Base-by-base conservation (phyloP, 2,797 vertebrate genomes). In the Aplochiton taeniatus region DNA sequence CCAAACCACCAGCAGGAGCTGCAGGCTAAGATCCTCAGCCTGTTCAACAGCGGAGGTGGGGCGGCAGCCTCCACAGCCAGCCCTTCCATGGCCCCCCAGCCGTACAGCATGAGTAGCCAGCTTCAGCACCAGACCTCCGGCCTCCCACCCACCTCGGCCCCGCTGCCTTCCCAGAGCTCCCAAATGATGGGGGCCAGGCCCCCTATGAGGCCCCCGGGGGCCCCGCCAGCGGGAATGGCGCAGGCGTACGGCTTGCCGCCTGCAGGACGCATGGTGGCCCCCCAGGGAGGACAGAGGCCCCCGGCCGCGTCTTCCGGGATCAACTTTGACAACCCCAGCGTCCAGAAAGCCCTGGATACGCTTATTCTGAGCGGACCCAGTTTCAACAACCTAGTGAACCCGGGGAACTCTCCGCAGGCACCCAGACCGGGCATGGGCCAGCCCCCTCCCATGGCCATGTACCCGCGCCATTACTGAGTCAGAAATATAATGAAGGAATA, bases 261-360 rank as follows among this genome's bases (percentile, higher is more conserved):
- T 12, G 82, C 84, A 0, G 84, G 85, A 62, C 93, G 92, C 19
- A 84, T 94, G 78, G 85, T 91, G 4, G 85, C 85, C 0, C 79
- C 92, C 3, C 76, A 88, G 5, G 81, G 85, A 0, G 76, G 77
- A 65, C 92, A 90, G 44, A 93, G 96, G 85, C 88, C 91, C 0
- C 88, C 92, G 0, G 77, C 80, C 20, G 79, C 92, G 14, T 80
- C 94, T 8, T 76, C 89, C 0, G 94, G 93, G 14, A 98, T 98
- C 87, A 99, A 99, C 88, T 98, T 99, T 60, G 96, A 98, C 87
- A 98, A 95, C 91, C 98, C 98, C 1, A 98, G 96, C 63, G 96
- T 99, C 67, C 95, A 98, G 91, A 98, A 99, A 82, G 98, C 98
- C 53, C 91, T 99, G 68, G 98, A 99, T 88, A 98, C 98, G 1